Evolutionary conservation across 2,888 invertebrate genomes (phyloP).

Genomic region (Micoletzkya japonica): DNA sequence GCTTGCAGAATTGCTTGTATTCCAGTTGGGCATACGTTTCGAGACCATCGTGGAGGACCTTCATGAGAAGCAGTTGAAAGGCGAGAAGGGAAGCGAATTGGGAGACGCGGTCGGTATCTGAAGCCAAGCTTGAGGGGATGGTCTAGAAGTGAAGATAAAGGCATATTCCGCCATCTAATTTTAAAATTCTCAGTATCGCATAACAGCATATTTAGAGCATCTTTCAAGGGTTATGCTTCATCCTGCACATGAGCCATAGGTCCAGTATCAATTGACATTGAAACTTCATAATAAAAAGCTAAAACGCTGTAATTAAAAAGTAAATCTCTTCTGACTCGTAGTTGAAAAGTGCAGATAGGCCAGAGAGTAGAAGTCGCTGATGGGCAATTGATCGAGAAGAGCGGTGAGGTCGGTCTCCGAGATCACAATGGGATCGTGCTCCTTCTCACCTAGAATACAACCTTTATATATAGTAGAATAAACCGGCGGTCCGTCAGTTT

Average conservation of each 20-base stretch:
- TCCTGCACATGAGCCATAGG: too few relatives aligned
- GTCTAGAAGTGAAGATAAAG: too few relatives aligned
- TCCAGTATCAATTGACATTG: too few relatives aligned
- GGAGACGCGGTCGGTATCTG: conserved; percentile 46
- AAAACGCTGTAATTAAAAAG: too few relatives aligned
- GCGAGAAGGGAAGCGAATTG: conserved; percentile 56
- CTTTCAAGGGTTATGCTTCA: too few relatives aligned
- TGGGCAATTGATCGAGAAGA: conserved; percentile 55
- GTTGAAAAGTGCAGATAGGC: conserved; percentile 50
- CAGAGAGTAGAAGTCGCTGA: conserved; percentile 52
- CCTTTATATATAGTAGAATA: neutral
- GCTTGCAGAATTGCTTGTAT: conserved; percentile 55
- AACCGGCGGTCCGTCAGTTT: too few relatives aligned
- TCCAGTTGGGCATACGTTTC: conserved; percentile 47
- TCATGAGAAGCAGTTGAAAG: conserved; percentile 48
- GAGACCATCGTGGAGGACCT: conserved; percentile 56
- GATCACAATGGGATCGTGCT: conserved; percentile 38
- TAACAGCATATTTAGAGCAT: too few relatives aligned
- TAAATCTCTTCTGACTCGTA: conserved; percentile 47
- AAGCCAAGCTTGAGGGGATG: conserved; percentile 27
- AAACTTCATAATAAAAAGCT: too few relatives aligned
- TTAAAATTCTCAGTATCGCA: too few relatives aligned
- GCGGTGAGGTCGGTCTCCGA: conserved; percentile 55
- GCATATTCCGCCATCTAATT: too few relatives aligned
- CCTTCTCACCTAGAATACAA: conserved; percentile 15